Percentiles rank a stretch among this genome's conserved stretches.
phyloP scores from a whole-genome alignment of 2,888 invertebrate genomes.

The Chrysina gloriosa region DNA sequence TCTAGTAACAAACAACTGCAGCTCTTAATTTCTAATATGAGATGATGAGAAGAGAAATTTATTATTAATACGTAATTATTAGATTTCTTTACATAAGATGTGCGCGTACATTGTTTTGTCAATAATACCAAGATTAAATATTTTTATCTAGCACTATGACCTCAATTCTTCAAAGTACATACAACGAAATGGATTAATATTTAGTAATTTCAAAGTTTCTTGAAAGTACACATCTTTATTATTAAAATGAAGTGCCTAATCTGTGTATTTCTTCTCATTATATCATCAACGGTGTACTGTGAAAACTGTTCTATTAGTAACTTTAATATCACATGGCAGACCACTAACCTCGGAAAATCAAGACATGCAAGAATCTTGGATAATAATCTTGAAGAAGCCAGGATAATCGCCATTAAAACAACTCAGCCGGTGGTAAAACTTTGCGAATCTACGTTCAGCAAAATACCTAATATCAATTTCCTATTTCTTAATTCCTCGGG shows the following conservation, averaged over 20 bases:
- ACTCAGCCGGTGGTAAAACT: neutral
- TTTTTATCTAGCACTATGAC: neutral
- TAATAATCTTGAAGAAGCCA: neutral
- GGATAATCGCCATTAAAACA: neutral
- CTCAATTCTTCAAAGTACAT: neutral
- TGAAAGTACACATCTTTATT: neutral
- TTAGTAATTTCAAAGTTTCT: neutral
- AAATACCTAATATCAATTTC: neutral
- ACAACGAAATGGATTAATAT: neutral
- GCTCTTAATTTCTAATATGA: no score
- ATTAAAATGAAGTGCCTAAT: slow-evolving; percentile 9
- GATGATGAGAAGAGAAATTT: no score
- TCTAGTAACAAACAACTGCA: no score
- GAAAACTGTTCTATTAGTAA: neutral
- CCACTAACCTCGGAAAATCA: neutral
- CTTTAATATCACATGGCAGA: slow-evolving; percentile 10
- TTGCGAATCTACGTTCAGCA: neutral
- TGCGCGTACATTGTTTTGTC: neutral
- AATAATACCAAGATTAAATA: neutral
- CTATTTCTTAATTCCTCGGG: neutral
- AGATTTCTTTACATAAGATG: neutral
- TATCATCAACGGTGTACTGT: neutral
- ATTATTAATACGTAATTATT: no score
- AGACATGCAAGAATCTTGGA: neutral
- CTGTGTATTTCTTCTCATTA: neutral